Base-by-base conservation (phyloP, 2,888 invertebrate species). In the Plagodis dolabraria region DNA sequence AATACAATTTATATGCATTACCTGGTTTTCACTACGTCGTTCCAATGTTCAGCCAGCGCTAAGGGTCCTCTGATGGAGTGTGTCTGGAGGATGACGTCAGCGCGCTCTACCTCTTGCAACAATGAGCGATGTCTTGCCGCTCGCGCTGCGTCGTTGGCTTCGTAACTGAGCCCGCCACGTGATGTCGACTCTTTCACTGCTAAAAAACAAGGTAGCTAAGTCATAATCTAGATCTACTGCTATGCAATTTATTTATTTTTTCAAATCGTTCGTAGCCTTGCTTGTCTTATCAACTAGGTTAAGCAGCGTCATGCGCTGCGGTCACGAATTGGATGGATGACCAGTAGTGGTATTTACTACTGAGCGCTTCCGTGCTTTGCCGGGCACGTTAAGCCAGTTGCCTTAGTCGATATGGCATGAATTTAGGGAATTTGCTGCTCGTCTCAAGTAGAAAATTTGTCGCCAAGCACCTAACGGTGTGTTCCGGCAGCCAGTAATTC, bases 61-160 rank as follows among this genome's bases (percentile, higher is more conserved):
- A 84, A 69, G 48, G 93, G 92, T 0, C 95, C 94, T 8, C 93
- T 89, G 72, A 94, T 92, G 54, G 95, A 87, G 69, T 95, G 94
- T 72, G 93, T 93, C 75, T 95, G 95, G 60, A 96, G 80, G 70
- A 96, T 94, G 60, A 93, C 92, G 85, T 96, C 96, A 0, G 95
- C 95, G 52, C 93, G 92, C 75, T 95, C 95, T 62, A 96, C 95
- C 65, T 95, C 94, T 70, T 94, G 89, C 65, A 96, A 83, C 57
- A 96, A 78, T 64, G 93, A 89, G 49, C 94, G 94, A 79, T 94
- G 94, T 48, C 94, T 94, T 22, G 94, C 94, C 44, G 93, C 92
- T 53, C 94, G 94, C 66, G 94, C 94, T 77, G 94, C 94, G 63
- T 94, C 94, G 80, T 93, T 68, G 83, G 93, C 82, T 84, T 93